These are phyloP conservation scores for Drosophila leontia DNA, from an alignment of 1,140 invertebrate genomes.

Conservation along the genomic window DNA sequence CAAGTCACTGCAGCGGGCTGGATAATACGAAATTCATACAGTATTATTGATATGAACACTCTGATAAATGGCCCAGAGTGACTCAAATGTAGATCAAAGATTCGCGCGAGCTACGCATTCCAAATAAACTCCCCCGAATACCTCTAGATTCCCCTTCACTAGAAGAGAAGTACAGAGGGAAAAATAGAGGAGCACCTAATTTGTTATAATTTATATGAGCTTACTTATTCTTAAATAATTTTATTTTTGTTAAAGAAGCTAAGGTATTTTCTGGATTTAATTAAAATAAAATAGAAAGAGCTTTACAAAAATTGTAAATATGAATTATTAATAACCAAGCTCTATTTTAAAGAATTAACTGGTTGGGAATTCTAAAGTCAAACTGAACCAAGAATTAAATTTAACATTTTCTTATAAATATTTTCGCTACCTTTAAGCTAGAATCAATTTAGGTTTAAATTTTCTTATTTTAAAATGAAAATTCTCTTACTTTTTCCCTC, in stretches of 20 bases:
- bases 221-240: neutral
- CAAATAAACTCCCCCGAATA: conserved; percentile 22
- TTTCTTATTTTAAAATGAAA: neutral
- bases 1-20: conserved; percentile 47
- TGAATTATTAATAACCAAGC: too few species aligned
- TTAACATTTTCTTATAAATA: too few species aligned
- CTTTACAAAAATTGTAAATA: too few species aligned
- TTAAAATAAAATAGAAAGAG: too few species aligned
- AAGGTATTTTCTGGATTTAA: too few species aligned
- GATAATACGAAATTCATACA: conserved; percentile 68
- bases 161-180: conserved; percentile 8
- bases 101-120: conserved; percentile 61
- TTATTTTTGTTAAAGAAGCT: neutral
- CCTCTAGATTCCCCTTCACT: neutral
- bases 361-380: too few species aligned
- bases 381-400: too few species aligned
- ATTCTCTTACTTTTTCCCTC: neutral
- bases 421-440: too few species aligned
- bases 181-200: neutral
- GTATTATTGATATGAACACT: conserved; percentile 76
- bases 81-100: conserved; percentile 70
- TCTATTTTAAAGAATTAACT: too few species aligned
- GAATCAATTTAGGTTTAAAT: neutral
- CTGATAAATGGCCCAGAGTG: conserved; percentile 71
- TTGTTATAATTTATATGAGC: neutral